Evolutionary conservation across 2,888 invertebrate genomes (phyloP), one percentile per base, ranked within the genome.

Genomic region (Odontocolon sp.): DNA sequence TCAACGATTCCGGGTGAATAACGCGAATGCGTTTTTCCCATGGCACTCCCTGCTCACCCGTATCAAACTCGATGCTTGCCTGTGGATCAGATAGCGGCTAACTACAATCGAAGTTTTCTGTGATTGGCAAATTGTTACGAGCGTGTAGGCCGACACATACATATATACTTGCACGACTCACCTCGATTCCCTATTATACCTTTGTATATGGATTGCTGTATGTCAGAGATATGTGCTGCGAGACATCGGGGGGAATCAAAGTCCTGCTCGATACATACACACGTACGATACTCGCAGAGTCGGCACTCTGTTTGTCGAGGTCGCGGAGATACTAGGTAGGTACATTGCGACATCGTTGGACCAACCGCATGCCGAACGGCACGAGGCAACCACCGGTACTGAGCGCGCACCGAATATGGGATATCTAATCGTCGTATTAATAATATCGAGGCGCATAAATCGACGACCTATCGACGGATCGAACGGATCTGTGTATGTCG

Each of bases 31-130:
- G 84, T 87, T 87, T 85, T 87, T 85, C 84, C 87, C 85, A 83
- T 82, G 77, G 71, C 74, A 70, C 74, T 69, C 78, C 73, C 66
- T 52, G 18, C 56, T 21, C 26, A 40, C 14, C 14, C 23, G 21
- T 33, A 40, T 45, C 18, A 36, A 38, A 68, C 23, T 50, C 26
- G 18, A 74, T 68, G 61, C 47, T 56, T 56, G 31, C 47, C 56
- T 56, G 50, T 31, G 57, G 57, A 88, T 87, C 87, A 84, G 87
- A 87, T 86, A 86, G 87, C 86, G 87, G 87, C 83, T 83, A 83
- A 83, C 83, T 83, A 87, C 87, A 87, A 86, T 87, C 87, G 82
- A 74, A 81, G 80, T 85, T 85, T 84, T 86, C 84, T 83, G 77
- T 82, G 82, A 86, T 86, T 83, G 82, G 79, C 82, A 83, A 84